Conservation (phyloP, 2,113 vertebrate genomes). For the Cololabis saira region DNA sequence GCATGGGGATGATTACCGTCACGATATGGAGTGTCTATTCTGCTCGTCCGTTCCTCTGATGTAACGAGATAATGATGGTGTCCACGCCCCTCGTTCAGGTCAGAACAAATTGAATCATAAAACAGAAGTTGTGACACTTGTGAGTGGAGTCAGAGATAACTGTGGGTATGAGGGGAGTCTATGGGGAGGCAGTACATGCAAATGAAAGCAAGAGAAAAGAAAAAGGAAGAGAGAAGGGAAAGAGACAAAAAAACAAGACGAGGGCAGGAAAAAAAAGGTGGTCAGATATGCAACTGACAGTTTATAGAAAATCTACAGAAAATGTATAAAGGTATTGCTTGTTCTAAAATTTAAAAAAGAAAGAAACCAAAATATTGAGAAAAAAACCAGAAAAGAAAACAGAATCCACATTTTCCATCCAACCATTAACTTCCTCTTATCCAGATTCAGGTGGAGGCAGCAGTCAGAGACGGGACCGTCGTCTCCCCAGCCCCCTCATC, state of each 20-base stretch:
- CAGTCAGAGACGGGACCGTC: no score
- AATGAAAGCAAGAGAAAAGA: conserved; percentile 39
- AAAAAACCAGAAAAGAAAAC: not conserved
- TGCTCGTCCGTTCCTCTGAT: conserved; percentile 18
- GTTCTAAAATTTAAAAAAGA: no score
- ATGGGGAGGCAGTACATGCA: conserved; percentile 49
- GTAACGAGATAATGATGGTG: conserved; percentile 40
- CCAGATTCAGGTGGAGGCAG: no score
- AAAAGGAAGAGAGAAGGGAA: conserved; percentile 16
- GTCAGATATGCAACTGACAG: not conserved
- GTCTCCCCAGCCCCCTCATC: no score
- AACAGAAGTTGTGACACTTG: conserved; percentile 33
- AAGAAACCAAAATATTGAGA: no score
- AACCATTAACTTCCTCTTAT: no score
- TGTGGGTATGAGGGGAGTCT: conserved; percentile 48
- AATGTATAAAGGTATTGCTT: not conserved
- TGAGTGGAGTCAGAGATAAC: conserved; percentile 44
- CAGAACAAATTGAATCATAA: conserved; percentile 62
- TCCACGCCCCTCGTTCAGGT: conserved; percentile 50
- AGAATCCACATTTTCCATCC: no score
- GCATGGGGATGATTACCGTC: conserved; percentile 56
- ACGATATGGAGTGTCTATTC: conserved; percentile 27
- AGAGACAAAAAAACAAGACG: not conserved
- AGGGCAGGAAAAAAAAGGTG: not conserved
- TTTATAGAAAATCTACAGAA: not conserved